Conservation (phyloP, 2,888 invertebrate species). For the Eupelmus urozonus region DNA sequence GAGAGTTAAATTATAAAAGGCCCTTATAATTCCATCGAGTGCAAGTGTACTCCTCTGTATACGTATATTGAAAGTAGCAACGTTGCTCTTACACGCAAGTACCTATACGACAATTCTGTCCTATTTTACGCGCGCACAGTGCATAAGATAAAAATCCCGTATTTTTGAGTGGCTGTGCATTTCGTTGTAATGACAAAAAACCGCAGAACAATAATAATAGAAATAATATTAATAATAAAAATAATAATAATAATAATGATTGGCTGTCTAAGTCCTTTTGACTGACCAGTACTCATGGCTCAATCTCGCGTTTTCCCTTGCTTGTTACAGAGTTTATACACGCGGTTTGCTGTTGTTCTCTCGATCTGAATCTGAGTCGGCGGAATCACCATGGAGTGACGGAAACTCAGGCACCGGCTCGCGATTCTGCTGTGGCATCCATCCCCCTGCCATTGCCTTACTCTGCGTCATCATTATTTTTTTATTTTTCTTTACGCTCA, state of each 20-base stretch:
- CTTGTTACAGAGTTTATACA: constrained; percentile 66
- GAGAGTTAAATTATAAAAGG: constrained; percentile 6
- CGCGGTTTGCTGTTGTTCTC: constrained; percentile 76
- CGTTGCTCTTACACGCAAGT: constrained; percentile 11
- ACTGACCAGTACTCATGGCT: too few relatives aligned
- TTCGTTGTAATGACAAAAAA: neutral
- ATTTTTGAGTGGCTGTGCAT: neutral
- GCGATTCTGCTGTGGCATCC: constrained; percentile 77
- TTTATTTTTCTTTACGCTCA: neutral
- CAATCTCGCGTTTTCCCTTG: constrained; percentile 28
- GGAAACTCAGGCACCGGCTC: constrained; percentile 78
- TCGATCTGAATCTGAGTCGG: constrained; percentile 76
- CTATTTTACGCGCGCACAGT: constrained; percentile 9
- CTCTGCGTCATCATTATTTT: constrained; percentile 71
- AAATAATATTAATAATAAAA: too few relatives aligned
- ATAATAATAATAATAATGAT: constrained; percentile 2
- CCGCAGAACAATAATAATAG: too few relatives aligned
- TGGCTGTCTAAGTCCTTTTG: too few relatives aligned
- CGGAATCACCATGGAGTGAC: constrained; percentile 75
- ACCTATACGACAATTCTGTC: neutral
- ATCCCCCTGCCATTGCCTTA: constrained; percentile 75
- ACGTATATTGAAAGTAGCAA: neutral
- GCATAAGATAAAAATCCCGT: neutral
- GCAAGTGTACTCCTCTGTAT: neutral
- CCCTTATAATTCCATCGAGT: constrained; percentile 14